A percentile compares a stretch with the other conserved stretches of the same genome.
phyloP scores from a whole-genome alignment of 2,113 vertebrate species.

The Origma solitaria region DNA sequence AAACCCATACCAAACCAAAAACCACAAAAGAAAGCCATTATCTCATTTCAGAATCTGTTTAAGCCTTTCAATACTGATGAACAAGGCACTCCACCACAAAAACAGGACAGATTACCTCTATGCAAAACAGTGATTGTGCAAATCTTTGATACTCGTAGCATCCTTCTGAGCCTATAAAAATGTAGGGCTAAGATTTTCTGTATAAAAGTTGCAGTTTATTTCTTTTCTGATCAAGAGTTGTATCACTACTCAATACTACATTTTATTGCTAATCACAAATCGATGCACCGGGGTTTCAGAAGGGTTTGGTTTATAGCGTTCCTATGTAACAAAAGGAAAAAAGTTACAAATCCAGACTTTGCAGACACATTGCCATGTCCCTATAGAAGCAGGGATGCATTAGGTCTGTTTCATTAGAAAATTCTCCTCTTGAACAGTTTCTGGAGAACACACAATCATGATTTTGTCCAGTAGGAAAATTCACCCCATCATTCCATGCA shows the following conservation, averaged over 20 bases:
- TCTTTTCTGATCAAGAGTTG: slow-evolving; percentile 64
- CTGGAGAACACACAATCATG: neutral
- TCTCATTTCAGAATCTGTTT: neutral
- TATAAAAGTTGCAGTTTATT: slow-evolving; percentile 48
- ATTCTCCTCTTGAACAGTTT: slow-evolving; percentile 9
- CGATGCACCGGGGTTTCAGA: slow-evolving; percentile 71
- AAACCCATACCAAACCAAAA: neutral
- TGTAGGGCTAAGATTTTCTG: slow-evolving; percentile 42
- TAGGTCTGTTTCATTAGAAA: slow-evolving; percentile 56
- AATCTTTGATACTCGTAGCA: neutral
- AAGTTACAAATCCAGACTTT: slow-evolving; percentile 70
- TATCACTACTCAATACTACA: slow-evolving; percentile 65
- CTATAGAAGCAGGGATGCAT: slow-evolving; percentile 53
- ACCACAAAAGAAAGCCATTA: neutral
- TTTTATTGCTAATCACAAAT: slow-evolving; percentile 77
- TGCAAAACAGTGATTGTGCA: slow-evolving; percentile 21
- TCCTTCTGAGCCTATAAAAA: slow-evolving; percentile 41
- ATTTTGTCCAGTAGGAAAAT: slow-evolving; percentile 29
- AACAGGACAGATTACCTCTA: neutral
- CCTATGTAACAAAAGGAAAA: slow-evolving; percentile 70
- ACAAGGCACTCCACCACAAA: neutral
- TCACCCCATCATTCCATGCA: slow-evolving; percentile 27
- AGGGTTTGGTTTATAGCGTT: slow-evolving; percentile 79
- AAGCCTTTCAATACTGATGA: neutral
- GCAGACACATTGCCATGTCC: slow-evolving; percentile 65